Evolutionary conservation across 2,888 invertebrate genomes (phyloP).

Genomic region (Mythimna vitellina): DNA sequence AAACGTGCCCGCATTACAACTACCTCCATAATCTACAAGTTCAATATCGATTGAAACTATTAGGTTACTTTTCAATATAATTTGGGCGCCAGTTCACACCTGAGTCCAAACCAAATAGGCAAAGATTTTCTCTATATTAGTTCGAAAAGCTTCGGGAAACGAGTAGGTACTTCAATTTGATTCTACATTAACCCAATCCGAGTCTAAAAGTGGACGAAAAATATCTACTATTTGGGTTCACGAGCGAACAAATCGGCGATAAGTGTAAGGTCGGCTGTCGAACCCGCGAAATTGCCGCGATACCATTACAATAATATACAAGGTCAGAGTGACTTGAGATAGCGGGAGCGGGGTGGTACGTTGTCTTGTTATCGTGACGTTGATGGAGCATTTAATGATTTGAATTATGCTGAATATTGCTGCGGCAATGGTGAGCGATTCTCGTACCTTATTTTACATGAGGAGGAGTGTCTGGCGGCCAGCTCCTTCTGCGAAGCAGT

Average conservation of each 20-base stretch:
- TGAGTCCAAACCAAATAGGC: constrained; percentile 15
- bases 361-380: constrained; percentile 30
- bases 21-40: no score
- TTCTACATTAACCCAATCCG: constrained; percentile 18
- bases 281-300: constrained; percentile 64
- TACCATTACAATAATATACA: constrained; percentile 55
- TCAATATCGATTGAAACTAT: no score
- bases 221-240: constrained; percentile 40
- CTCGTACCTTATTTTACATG: no score
- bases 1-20: no score
- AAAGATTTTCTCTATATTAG: constrained; percentile 1
- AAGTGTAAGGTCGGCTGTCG: constrained; percentile 62
- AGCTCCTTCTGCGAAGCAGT: no score
- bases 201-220: constrained; percentile 23
- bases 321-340: constrained; percentile 62
- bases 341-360: constrained; percentile 6
- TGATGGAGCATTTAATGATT: not conserved
- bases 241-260: constrained; percentile 61
- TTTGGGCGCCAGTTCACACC: constrained; percentile 4
- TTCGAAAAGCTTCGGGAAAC: not conserved
- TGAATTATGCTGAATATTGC: no score
- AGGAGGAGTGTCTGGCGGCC: no score
- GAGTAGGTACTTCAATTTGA: constrained; percentile 33
- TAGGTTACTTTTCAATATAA: not conserved
- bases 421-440: no score